These are phyloP conservation scores for Torymus auratus DNA, from an alignment of 2,888 invertebrate species.

Conservation along the genomic window DNA sequence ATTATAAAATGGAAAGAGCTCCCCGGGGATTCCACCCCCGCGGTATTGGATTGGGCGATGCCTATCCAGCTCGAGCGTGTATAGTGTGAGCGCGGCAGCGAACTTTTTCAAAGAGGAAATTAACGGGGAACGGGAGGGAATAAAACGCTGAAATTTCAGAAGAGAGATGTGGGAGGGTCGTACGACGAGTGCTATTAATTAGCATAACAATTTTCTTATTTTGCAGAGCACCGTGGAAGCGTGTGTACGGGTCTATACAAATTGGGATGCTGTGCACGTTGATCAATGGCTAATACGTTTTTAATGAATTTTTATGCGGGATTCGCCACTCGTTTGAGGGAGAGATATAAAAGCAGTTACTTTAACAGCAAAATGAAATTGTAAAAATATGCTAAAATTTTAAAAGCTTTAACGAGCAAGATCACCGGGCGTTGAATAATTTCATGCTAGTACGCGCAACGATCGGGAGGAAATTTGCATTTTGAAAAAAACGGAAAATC, in stretches of 20 bases:
- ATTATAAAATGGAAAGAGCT: slow-evolving; percentile 60
- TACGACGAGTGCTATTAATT: slow-evolving; percentile 28
- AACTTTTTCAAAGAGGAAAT: slow-evolving; percentile 41
- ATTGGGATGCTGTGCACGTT: background rate
- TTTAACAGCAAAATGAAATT: background rate
- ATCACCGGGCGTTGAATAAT: too few species aligned
- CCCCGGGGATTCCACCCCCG: slow-evolving; percentile 56
- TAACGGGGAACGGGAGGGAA: slow-evolving; percentile 28
- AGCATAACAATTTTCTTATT: slow-evolving; percentile 38
- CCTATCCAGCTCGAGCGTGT: slow-evolving; percentile 21
- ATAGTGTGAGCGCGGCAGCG: background rate
- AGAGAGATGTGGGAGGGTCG: slow-evolving; percentile 17
- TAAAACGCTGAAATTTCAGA: background rate
- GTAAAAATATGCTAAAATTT: background rate
- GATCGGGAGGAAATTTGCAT: background rate
- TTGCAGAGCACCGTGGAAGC: background rate
- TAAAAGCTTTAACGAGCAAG: background rate
- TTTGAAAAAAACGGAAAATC: background rate
- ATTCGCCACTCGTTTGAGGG: background rate
- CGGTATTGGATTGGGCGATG: slow-evolving; percentile 54
- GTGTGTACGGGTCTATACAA: too few species aligned
- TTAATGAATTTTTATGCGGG: slow-evolving; percentile 3
- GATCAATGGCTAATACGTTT: background rate
- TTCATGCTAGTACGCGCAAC: too few species aligned
- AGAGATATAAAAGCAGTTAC: background rate